These are phyloP conservation scores for Linepithema humile DNA, from an alignment of 1,140 invertebrate genomes.

Conservation along the genomic window DNA sequence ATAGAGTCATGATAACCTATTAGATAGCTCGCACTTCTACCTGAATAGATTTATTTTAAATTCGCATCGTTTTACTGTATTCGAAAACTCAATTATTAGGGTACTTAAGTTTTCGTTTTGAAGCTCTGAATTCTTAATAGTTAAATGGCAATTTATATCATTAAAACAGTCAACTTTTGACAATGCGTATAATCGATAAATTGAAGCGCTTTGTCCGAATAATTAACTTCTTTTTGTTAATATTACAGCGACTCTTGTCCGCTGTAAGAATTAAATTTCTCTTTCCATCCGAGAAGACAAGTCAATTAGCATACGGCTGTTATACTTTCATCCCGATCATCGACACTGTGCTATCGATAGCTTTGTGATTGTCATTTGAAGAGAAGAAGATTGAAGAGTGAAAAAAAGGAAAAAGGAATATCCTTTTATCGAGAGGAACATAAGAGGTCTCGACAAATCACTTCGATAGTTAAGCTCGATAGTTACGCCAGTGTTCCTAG, in stretches of 20 bases:
- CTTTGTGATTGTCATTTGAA: constrained; percentile 42
- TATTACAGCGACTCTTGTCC: not conserved
- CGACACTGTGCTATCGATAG: constrained; percentile 30
- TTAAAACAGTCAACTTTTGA: not conserved
- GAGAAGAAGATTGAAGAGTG: no score
- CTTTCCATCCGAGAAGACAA: not conserved
- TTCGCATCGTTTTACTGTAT: not conserved
- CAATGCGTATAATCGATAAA: not conserved
- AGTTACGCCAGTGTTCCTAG: constrained; percentile 78
- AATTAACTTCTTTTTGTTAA: not conserved
- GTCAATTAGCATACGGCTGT: not conserved
- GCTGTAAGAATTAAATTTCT: constrained; percentile 5
- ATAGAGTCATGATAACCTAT: not conserved
- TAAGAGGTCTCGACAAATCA: constrained; percentile 60
- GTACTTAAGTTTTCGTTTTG: not conserved
- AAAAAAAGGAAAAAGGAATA: constrained; percentile 9
- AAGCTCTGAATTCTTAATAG: not conserved
- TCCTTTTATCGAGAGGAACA: constrained; percentile 48
- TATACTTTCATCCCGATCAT: constrained; percentile 5
- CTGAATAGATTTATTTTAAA: not conserved
- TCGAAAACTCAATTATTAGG: not conserved
- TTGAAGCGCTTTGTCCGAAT: not conserved
- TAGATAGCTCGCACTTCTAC: not conserved
- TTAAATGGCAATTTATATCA: not conserved
- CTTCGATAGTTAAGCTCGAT: constrained; percentile 61